A percentile compares a stretch with the other conserved stretches of the same genome.
These are phyloP conservation scores for Ophion costatus DNA, from an alignment of 2,888 invertebrate species.

Conservation along the genomic window DNA sequence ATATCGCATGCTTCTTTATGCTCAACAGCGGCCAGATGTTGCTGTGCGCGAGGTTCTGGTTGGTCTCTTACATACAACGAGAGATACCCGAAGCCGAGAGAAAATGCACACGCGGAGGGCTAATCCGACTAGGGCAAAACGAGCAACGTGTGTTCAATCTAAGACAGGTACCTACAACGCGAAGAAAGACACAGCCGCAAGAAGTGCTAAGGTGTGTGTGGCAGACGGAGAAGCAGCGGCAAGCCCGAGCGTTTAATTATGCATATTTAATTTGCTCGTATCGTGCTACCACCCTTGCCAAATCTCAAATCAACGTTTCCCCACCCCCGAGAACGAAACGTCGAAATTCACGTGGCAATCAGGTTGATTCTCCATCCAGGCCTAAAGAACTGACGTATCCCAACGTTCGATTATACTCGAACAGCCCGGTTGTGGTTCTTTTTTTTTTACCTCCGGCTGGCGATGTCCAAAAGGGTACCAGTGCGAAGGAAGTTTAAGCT, in stretches of 20 bases:
- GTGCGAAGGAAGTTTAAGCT: not conserved
- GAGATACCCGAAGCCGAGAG: constrained; percentile 11
- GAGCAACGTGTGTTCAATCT: constrained; percentile 28
- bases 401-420: constrained; percentile 11
- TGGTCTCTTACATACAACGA: constrained; percentile 49
- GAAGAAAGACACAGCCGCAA: constrained; percentile 17
- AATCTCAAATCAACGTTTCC: constrained; percentile 43
- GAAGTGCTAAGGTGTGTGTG: constrained; percentile 21
- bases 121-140: constrained; percentile 51
- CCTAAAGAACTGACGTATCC: not conserved
- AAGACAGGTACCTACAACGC: constrained; percentile 22
- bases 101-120: constrained; percentile 11
- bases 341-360: constrained; percentile 59
- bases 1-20: constrained; percentile 85
- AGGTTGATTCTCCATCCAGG: constrained; percentile 44
- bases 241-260: constrained; percentile 79
- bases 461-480: not conserved
- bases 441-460: not conserved
- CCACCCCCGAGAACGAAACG: constrained; percentile 38
- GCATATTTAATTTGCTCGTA: constrained; percentile 80
- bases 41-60: constrained; percentile 71
- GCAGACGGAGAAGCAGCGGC: constrained; percentile 44
- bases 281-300: constrained; percentile 52
- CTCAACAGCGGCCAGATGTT: constrained; percentile 86
- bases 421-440: not conserved